phyloP scores from a whole-genome alignment of 2,797 vertebrate species.

The Clarias pachynema region DNA sequence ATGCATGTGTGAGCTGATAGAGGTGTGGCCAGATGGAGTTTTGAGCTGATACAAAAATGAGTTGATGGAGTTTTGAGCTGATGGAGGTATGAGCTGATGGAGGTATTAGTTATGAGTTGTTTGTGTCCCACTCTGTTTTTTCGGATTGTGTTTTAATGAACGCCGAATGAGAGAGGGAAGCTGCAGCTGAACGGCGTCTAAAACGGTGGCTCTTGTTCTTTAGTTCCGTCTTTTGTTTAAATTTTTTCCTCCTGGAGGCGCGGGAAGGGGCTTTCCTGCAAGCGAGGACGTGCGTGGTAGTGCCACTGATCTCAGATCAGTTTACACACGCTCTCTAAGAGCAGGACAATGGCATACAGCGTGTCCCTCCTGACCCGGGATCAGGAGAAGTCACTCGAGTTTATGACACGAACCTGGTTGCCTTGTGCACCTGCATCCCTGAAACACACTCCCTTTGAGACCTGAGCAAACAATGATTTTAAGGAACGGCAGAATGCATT shows the following conservation, averaged over 20 bases:
- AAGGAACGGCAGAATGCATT: slow-evolving; percentile 16
- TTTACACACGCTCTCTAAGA: slow-evolving; percentile 9
- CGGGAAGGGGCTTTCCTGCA: slow-evolving; percentile 54
- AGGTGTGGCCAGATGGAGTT: not conserved
- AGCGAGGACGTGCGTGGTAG: slow-evolving; percentile 47
- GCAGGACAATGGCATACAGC: slow-evolving; percentile 28
- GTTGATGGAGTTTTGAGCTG: not conserved
- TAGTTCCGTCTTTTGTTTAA: slow-evolving; percentile 60
- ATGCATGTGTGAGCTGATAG: too few relatives aligned
- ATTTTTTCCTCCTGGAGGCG: slow-evolving; percentile 51
- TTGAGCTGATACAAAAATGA: not conserved
- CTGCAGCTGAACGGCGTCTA: slow-evolving; percentile 53
- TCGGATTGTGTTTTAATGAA: not conserved
- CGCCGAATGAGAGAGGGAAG: slow-evolving; percentile 35
- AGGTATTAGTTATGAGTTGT: not conserved
- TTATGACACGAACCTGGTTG: slow-evolving; percentile 37
- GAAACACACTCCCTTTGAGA: slow-evolving; percentile 44
- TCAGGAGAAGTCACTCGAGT: slow-evolving; percentile 20
- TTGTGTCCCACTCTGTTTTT: not conserved
- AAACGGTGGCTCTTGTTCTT: slow-evolving; percentile 45
- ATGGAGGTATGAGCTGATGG: not conserved
- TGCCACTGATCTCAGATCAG: slow-evolving; percentile 43
- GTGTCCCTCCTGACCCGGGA: slow-evolving; percentile 12
- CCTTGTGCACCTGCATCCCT: slow-evolving; percentile 50
- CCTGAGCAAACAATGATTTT: slow-evolving; percentile 46